Percentiles rank a stretch among this genome's conserved stretches.
Conservation (phyloP, 2,113 vertebrate genomes). For the Oncorhynchus keta region DNA sequence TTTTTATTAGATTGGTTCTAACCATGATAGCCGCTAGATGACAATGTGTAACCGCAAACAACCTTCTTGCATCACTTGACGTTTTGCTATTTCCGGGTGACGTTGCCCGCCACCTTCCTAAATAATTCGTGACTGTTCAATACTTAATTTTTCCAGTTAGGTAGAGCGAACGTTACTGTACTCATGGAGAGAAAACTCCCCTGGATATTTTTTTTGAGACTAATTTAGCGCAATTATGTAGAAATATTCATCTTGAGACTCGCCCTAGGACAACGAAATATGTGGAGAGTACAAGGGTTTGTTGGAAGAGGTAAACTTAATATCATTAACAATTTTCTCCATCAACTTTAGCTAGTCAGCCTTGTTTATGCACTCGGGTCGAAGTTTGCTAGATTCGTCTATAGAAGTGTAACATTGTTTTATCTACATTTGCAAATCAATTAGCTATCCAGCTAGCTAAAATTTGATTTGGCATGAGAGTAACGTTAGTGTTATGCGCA, state of each 20-base stretch:
- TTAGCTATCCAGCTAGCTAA: too few species aligned
- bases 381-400: too few species aligned
- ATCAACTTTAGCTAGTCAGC: not conserved
- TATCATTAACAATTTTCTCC: not conserved
- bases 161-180: not conserved
- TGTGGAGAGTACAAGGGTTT: constrained; percentile 74
- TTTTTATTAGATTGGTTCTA: not conserved
- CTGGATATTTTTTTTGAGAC: not conserved
- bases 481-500: too few species aligned
- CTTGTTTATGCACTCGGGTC: not conserved
- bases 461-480: too few species aligned
- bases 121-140: constrained; percentile 35
- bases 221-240: not conserved
- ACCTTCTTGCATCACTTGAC: constrained; percentile 35
- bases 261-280: constrained; percentile 26
- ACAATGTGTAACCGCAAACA: not conserved
- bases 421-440: too few species aligned
- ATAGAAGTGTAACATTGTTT: too few species aligned
- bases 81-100: constrained; percentile 36
- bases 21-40: constrained; percentile 14
- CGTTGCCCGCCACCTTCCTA: not conserved
- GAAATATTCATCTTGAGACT: constrained; percentile 21
- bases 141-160: not conserved
- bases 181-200: not conserved
- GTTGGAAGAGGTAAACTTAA: constrained; percentile 69